Base-by-base conservation (phyloP, 2,888 invertebrate genomes). In the Drosophila limbata region DNA sequence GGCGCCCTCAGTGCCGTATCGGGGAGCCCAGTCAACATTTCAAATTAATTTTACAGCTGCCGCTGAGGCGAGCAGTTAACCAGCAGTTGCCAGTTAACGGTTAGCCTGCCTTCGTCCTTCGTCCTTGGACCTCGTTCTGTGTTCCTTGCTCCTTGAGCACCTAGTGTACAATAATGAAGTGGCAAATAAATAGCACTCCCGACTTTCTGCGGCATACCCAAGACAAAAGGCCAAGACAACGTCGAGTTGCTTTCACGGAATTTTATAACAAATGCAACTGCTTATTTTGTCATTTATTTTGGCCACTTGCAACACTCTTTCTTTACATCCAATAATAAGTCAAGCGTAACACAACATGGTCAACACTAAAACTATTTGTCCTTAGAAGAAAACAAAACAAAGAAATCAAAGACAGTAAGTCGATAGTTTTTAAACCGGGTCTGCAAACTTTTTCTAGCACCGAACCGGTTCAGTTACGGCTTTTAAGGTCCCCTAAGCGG, bases 11-110 rank as follows among this genome's bases (percentile, higher is more conserved):
- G 28, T 15, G 33, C 28, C 45, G 31, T 17, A 55, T 42, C 52
- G 50, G 60, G 37, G n/a, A 56, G 37, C 33, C 39, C 61, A 65
- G 48, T 63, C 75, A 75, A 78, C 81, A 75, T 86, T 86, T 82
- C 81, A 86, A 82, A 82, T 86, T 86, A 82, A 86, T 84, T 81
- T 82, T 81, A 81, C 75, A 82, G 87, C 84, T 86, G 87, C 75
- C 71, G 47, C 63, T 42, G 52, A n/a, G 65, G 48, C 70, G 31
- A 48, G 31, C 79, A 65, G 74, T 73, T 73, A 62, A 69, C 60
- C 74, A 69, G 11, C 55, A 47, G 63, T 40, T 52, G 25, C 42
- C 69, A 62, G 62, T 25, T 51, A 39, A 51, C 61, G 59, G 77
- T 73, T 52, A 42, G 33, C 69, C 56, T 28, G 35, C 37, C 53